Percentiles rank a stretch among this genome's conserved stretches.
phyloP scores from a whole-genome alignment of 2,797 vertebrate species.

The Chlorospingus flavigularis region DNA sequence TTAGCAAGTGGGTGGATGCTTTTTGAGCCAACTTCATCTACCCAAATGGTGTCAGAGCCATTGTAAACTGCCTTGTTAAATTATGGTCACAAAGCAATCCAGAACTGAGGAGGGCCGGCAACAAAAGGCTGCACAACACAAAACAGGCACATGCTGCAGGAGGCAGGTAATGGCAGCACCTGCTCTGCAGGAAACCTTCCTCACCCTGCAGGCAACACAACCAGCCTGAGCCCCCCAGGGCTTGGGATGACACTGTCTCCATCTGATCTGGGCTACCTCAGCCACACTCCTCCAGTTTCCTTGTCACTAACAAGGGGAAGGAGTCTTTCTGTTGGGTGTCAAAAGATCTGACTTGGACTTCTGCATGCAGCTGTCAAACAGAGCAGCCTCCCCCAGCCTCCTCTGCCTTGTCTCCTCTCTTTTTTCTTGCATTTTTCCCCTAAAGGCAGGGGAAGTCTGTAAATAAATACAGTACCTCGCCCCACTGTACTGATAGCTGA shows the following conservation, averaged over 20 bases:
- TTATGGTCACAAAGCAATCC: conserved; percentile 18
- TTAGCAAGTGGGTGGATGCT: conserved; percentile 54
- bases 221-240: neutral
- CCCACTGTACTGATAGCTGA: neutral
- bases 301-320: neutral
- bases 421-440: neutral
- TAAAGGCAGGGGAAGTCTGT: neutral
- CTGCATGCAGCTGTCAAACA: neutral
- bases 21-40: conserved; percentile 49
- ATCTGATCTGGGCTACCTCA: neutral
- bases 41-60: conserved; percentile 55
- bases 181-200: neutral
- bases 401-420: neutral
- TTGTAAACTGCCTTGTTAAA: conserved; percentile 46
- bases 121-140: neutral
- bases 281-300: neutral
- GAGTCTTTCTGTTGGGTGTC: neutral
- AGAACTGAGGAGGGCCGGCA: neutral
- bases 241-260: neutral
- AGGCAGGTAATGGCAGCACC: neutral
- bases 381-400: neutral
- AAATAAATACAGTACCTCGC: neutral
- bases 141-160: neutral
- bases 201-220: neutral
- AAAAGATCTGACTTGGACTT: neutral